These are phyloP conservation scores for Dicranocentrus wangi DNA, from an alignment of 2,888 invertebrate genomes.

Conservation along the genomic window DNA sequence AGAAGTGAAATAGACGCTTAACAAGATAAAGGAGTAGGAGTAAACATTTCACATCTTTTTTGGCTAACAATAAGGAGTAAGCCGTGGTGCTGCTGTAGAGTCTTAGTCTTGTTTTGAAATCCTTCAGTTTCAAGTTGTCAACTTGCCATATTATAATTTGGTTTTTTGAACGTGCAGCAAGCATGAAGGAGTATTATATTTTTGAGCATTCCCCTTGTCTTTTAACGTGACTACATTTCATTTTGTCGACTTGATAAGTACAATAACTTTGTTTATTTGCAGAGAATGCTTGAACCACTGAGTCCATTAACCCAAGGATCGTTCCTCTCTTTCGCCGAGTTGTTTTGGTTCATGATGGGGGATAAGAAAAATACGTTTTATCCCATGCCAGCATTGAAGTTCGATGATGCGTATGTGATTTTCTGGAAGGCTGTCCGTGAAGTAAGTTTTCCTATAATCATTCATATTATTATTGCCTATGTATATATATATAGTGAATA, in stretches of 20 bases:
- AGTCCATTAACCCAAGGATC: constrained; percentile 96
- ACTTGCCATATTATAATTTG: constrained; percentile 51
- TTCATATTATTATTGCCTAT: too few relatives aligned
- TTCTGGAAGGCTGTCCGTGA: constrained; percentile 84
- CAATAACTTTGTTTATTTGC: constrained; percentile 74
- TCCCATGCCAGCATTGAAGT: constrained; percentile 84
- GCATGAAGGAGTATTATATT: constrained; percentile 15
- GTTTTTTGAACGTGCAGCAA: constrained; percentile 24
- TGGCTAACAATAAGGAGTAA: too few relatives aligned
- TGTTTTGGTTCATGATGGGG: constrained; percentile 94
- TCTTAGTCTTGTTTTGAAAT: too few relatives aligned
- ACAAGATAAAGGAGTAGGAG: too few relatives aligned
- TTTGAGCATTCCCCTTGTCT: constrained; percentile 48
- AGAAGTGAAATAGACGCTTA: too few relatives aligned
- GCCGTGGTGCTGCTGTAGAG: too few relatives aligned
- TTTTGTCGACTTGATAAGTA: constrained; percentile 50
- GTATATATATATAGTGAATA: too few relatives aligned
- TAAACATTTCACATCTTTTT: too few relatives aligned
- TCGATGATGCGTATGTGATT: constrained; percentile 87
- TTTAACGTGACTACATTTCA: constrained; percentile 28
- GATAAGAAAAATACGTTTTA: constrained; percentile 77
- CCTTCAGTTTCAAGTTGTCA: constrained; percentile 51
- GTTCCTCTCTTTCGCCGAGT: constrained; percentile 93
- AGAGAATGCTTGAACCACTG: constrained; percentile 91
- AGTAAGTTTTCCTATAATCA: constrained; percentile 73